phyloP scores from a whole-genome alignment of 2,113 vertebrate species.

The Columba livia region DNA sequence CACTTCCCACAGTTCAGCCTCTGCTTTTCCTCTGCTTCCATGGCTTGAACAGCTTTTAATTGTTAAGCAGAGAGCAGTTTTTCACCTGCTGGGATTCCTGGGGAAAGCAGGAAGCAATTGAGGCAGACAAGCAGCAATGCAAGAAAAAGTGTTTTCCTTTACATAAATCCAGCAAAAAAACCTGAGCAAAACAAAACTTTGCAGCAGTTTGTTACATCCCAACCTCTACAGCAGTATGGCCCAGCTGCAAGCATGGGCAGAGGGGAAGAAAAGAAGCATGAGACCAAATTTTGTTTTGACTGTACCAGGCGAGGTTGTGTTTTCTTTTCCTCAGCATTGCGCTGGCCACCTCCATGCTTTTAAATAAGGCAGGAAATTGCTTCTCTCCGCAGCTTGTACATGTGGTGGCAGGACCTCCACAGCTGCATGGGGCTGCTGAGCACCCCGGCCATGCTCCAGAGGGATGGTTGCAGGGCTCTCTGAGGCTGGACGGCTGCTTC shows the following conservation, averaged over 20 bases:
- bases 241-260: neutral
- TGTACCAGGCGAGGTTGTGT: neutral
- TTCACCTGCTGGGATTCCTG: neutral
- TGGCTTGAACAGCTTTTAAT: neutral
- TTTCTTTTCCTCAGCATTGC: neutral
- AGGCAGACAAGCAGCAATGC: neutral
- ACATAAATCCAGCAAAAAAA: neutral
- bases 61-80: neutral
- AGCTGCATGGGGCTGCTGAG: rapidly evolving
- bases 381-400: neutral
- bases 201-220: neutral
- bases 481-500: rapidly evolving
- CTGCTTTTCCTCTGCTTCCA: neutral
- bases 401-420: rapidly evolving
- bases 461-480: rapidly evolving
- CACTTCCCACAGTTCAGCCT: neutral
- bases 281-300: neutral
- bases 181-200: neutral
- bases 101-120: neutral
- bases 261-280: neutral
- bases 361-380: neutral
- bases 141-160: neutral
- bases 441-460: rapidly evolving
- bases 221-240: rapidly evolving
- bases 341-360: rapidly evolving